Evolutionary conservation across 2,797 vertebrate genomes (phyloP).

Genomic region (Triplophysa bombifrons): DNA sequence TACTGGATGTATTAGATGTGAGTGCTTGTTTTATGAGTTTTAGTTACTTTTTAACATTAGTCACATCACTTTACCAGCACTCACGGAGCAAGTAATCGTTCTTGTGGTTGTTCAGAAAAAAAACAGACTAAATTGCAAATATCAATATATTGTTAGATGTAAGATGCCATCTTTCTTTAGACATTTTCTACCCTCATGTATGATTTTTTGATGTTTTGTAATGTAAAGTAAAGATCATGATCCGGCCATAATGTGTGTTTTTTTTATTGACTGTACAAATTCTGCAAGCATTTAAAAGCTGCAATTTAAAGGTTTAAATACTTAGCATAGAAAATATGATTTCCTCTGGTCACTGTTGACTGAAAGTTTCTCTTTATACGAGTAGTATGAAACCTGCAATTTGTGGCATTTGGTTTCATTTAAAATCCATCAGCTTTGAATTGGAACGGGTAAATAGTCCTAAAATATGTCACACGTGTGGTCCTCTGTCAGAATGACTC

Average conservation of each 20-base stretch:
- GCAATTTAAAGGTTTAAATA: too few species aligned
- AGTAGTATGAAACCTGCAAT: background rate
- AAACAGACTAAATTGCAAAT: slow-evolving; percentile 46
- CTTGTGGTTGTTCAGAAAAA: slow-evolving; percentile 27
- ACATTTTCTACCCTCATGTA: slow-evolving; percentile 56
- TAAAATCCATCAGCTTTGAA: too few species aligned
- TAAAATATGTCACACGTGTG: too few species aligned
- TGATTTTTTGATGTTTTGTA: slow-evolving; percentile 72
- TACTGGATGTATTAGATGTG: slow-evolving; percentile 64
- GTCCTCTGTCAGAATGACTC: too few species aligned
- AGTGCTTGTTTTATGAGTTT: slow-evolving; percentile 48
- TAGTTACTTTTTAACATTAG: slow-evolving; percentile 53
- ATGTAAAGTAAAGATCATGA: slow-evolving; percentile 75
- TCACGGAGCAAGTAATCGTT: slow-evolving; percentile 10
- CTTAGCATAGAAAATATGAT: too few species aligned
- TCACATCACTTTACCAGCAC: slow-evolving; percentile 40
- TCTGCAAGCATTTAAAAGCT: background rate
- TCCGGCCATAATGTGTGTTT: slow-evolving; percentile 22
- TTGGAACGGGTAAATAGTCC: too few species aligned
- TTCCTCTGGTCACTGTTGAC: background rate
- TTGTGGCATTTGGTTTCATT: too few species aligned
- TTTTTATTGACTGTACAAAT: slow-evolving; percentile 3
- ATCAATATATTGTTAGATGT: slow-evolving; percentile 34
- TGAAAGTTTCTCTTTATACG: background rate
- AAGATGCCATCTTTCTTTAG: slow-evolving; percentile 58